phyloP scores from a whole-genome alignment of 2,888 invertebrate genomes.

The Noctua comes region DNA sequence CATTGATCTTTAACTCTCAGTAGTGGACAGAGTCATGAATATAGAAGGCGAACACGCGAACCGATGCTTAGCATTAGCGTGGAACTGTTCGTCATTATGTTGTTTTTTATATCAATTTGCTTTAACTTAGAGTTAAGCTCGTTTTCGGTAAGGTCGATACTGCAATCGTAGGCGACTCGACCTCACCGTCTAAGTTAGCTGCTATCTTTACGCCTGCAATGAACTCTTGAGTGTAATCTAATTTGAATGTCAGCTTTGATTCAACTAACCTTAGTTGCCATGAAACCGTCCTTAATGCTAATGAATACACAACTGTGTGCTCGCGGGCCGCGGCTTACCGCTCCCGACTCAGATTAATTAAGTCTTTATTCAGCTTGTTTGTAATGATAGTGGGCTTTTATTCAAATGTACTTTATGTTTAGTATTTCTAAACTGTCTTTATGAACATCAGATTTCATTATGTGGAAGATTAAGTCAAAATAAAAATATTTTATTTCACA shows the following conservation, averaged over 20 bases:
- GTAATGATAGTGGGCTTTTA: conserved; percentile 67
- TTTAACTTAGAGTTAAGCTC: conserved; percentile 35
- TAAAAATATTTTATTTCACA: no score
- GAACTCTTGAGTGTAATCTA: conserved; percentile 66
- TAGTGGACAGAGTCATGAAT: conserved; percentile 67
- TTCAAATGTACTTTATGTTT: conserved; percentile 58
- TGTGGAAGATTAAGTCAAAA: background rate
- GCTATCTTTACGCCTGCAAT: conserved; percentile 57
- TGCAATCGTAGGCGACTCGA: conserved; percentile 60
- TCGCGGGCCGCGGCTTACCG: conserved; percentile 69
- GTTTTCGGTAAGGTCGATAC: conserved; percentile 57
- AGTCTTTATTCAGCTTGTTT: conserved; percentile 67
- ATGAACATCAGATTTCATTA: conserved; percentile 9
- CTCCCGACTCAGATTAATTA: conserved; percentile 68
- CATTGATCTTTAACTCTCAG: conserved; percentile 66
- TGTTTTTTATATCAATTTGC: conserved; percentile 51
- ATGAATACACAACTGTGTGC: conserved; percentile 71
- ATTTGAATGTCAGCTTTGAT: conserved; percentile 74
- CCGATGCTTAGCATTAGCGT: conserved; percentile 69
- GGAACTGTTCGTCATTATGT: conserved; percentile 57
- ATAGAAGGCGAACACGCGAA: conserved; percentile 73
- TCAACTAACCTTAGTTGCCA: conserved; percentile 72
- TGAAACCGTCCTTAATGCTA: conserved; percentile 74
- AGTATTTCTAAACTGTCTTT: conserved; percentile 13
- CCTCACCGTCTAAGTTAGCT: conserved; percentile 61